Conservation (phyloP, 1,140 invertebrate species). For the Doryteuthis pealeii region DNA sequence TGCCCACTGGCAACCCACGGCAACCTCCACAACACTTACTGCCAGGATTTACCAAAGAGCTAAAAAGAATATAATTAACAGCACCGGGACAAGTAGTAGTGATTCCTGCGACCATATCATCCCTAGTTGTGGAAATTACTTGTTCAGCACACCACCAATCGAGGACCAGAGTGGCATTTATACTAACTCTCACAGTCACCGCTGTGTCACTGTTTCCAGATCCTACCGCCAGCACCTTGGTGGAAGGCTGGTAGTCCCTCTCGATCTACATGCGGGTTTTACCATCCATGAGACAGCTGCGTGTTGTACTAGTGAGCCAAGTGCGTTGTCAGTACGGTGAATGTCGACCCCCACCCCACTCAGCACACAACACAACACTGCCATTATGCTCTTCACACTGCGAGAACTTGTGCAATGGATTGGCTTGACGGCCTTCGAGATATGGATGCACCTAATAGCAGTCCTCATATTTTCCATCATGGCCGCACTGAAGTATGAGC, state of each 20-base stretch:
- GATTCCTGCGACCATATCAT: no score
- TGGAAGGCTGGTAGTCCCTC: not conserved
- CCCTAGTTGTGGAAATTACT: no score
- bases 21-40: no score
- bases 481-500: slow-evolving; percentile 69
- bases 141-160: no score
- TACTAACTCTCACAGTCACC: no score
- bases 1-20: not conserved
- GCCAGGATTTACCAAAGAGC: no score
- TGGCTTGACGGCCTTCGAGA: slow-evolving; percentile 89
- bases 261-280: not conserved
- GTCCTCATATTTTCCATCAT: slow-evolving; percentile 82
- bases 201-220: not conserved
- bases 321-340: not conserved
- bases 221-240: not conserved
- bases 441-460: slow-evolving; percentile 83
- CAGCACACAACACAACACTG: not conserved
- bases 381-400: slow-evolving; percentile 81
- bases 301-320: not conserved
- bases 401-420: slow-evolving; percentile 90
- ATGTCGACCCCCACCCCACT: not conserved
- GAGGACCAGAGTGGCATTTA: no score
- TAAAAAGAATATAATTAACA: no score
- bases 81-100: no score
- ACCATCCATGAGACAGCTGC: not conserved